These are phyloP conservation scores for Cacoxenus indagator DNA, from an alignment of 2,888 invertebrate species.

Conservation along the genomic window DNA sequence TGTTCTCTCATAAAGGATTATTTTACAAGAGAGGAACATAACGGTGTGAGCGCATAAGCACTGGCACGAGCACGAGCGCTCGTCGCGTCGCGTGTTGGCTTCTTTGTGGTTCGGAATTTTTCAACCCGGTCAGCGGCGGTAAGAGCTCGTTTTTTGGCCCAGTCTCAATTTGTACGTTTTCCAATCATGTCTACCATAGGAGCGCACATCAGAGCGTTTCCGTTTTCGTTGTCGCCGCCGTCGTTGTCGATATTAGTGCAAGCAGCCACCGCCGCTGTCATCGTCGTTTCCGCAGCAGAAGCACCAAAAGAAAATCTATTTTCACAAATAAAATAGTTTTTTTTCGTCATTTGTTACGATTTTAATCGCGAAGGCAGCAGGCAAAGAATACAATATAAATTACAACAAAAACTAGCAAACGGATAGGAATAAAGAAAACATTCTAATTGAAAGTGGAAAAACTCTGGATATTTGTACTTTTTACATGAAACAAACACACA, in stretches of 20 bases:
- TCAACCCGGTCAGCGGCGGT: constrained; percentile 31
- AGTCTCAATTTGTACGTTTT: constrained; percentile 71
- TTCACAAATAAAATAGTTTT: constrained; percentile 52
- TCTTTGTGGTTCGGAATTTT: neutral
- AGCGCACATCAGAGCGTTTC: constrained; percentile 49
- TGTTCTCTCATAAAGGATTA: neutral
- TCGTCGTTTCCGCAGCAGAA: too few species aligned
- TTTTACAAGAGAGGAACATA: neutral
- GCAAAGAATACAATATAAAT: constrained; percentile 21
- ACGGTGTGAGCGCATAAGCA: constrained; percentile 3
- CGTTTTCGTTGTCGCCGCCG: constrained; percentile 55
- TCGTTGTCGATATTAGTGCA: constrained; percentile 56
- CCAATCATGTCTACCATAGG: constrained; percentile 68
- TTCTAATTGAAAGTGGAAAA: neutral
- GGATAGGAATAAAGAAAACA: neutral
- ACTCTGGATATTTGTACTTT: neutral
- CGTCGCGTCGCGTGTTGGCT: neutral
- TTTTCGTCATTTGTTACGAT: constrained; percentile 10
- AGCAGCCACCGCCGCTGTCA: constrained; percentile 43
- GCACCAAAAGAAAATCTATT: constrained; percentile 60
- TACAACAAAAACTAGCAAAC: constrained; percentile 16
- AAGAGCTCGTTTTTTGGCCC: constrained; percentile 57
- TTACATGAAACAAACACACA: neutral
- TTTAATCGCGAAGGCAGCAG: neutral
- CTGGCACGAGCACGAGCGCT: constrained; percentile 22